Evolutionary conservation across 1,140 invertebrate genomes (phyloP).

Genomic region (Pseudomyrmex sp.): DNA sequence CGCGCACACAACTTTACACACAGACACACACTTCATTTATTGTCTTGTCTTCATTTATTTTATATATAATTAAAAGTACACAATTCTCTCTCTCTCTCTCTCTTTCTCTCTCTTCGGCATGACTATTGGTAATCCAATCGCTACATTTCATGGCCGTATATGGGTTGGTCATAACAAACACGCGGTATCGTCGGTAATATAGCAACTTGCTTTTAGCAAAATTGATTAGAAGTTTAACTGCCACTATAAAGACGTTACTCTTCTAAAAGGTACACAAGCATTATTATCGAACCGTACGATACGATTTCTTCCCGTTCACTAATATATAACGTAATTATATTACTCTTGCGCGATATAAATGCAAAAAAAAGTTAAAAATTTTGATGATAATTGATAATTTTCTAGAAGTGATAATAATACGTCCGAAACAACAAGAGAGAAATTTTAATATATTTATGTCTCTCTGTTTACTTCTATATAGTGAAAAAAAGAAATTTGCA

Average conservation of each 20-base stretch:
- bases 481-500: neutral
- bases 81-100: neutral
- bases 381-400: too few relatives aligned
- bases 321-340: constrained; percentile 12
- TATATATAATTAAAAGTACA: constrained; percentile 1
- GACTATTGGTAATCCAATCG: constrained; percentile 8
- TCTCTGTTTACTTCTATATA: neutral
- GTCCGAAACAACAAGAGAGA: neutral
- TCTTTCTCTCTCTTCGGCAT: neutral
- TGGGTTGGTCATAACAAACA: constrained; percentile 9
- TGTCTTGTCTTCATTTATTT: neutral
- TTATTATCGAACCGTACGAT: constrained; percentile 8
- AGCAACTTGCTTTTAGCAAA: constrained; percentile 42
- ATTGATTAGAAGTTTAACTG: constrained; percentile 51
- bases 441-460: neutral
- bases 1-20: too few relatives aligned
- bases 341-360: neutral
- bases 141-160: constrained; percentile 23
- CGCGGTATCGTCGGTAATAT: constrained; percentile 39
- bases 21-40: neutral
- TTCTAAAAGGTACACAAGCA: constrained; percentile 25
- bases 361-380: neutral
- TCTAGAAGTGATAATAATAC: too few relatives aligned
- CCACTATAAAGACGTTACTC: constrained; percentile 40
- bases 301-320: constrained; percentile 5